Conservation (phyloP, 2,113 vertebrate genomes). For the Pao palembangensis region DNA sequence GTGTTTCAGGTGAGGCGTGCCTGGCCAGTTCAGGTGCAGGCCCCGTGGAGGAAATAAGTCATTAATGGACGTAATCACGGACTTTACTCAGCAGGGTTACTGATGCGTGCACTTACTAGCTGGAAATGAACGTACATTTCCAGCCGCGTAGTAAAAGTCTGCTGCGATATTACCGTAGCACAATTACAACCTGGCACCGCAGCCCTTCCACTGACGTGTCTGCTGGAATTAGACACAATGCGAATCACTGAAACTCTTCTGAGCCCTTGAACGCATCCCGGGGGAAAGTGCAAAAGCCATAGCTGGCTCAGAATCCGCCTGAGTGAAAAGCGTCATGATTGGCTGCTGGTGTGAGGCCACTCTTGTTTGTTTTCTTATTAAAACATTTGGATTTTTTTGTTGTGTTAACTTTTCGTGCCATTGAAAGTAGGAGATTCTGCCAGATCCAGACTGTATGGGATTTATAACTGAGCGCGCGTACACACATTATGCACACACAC, state of each 20-base stretch:
- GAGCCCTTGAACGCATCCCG: slow-evolving; percentile 21
- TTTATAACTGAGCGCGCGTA: slow-evolving; percentile 57
- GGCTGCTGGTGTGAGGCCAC: slow-evolving; percentile 45
- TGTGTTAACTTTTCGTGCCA: slow-evolving; percentile 26
- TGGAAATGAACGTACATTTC: not conserved
- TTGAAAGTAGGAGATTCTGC: slow-evolving; percentile 56
- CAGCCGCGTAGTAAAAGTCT: not conserved
- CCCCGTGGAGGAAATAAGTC: too few relatives aligned
- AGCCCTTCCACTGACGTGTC: slow-evolving; percentile 3
- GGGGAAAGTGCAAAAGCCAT: slow-evolving; percentile 35
- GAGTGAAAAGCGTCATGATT: slow-evolving; percentile 56
- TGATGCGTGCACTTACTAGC: too few relatives aligned
- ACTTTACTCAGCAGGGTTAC: too few relatives aligned
- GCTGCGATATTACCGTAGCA: not conserved
- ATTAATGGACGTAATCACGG: too few relatives aligned
- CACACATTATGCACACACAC: slow-evolving; percentile 33
- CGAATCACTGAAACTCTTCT: slow-evolving; percentile 24
- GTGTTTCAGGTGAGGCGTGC: too few relatives aligned
- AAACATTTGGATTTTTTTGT: slow-evolving; percentile 41
- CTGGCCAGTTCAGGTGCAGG: too few relatives aligned
- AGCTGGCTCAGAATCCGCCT: slow-evolving; percentile 43
- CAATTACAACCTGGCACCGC: slow-evolving; percentile 9
- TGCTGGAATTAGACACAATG: slow-evolving; percentile 12
- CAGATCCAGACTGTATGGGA: slow-evolving; percentile 49
- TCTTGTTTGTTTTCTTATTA: slow-evolving; percentile 65